Evolutionary conservation across 2,113 vertebrate species (phyloP).

Genomic region (Gambusia holbrooki): DNA sequence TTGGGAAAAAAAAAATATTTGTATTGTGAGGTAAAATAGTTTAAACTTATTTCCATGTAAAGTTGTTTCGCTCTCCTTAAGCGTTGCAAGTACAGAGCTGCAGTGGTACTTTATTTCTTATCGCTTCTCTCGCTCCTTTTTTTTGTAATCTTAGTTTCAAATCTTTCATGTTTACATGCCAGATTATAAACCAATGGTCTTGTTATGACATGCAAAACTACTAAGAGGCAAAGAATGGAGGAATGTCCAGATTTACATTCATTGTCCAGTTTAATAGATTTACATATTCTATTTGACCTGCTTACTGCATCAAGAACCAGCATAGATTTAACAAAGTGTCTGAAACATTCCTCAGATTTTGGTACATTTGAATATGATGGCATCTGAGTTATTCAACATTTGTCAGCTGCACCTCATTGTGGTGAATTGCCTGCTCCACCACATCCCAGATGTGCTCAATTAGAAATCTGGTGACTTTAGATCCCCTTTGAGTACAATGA

Average conservation of each 20-base stretch:
- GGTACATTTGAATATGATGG: not conserved
- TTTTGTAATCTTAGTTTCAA: not conserved
- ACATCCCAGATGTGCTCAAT: not conserved
- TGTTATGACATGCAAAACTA: not conserved
- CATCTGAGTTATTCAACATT: not conserved
- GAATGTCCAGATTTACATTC: not conserved
- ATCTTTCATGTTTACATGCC: not conserved
- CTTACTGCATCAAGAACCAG: not conserved
- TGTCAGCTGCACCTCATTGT: not conserved
- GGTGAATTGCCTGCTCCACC: not conserved
- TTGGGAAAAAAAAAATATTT: too few relatives aligned
- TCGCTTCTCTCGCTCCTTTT: not conserved
- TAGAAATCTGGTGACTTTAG: not conserved
- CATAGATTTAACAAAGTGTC: not conserved
- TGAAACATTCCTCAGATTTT: too few relatives aligned
- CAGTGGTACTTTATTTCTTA: not conserved
- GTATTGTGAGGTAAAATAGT: not conserved
- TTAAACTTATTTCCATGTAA: not conserved
- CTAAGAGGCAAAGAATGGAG: not conserved
- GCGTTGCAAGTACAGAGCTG: not conserved
- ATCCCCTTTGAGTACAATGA: not conserved
- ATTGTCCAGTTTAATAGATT: not conserved
- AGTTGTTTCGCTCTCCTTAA: not conserved
- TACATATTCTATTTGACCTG: not conserved
- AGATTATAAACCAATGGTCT: not conserved